phyloP scores from a whole-genome alignment of 2,888 invertebrate genomes.

The Eilema griseolum region DNA sequence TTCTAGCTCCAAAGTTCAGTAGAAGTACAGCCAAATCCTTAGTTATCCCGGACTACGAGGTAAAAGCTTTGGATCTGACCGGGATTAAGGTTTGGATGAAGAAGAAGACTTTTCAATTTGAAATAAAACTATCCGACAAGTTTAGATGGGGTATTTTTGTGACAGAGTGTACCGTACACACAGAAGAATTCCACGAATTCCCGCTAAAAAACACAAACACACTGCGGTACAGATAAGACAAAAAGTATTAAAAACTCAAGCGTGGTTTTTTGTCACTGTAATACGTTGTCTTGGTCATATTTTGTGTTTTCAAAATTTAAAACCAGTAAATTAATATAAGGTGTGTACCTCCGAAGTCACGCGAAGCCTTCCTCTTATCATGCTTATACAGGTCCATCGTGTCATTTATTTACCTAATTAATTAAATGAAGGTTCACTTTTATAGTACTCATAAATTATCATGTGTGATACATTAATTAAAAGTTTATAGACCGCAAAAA shows the following conservation, averaged over 20 bases:
- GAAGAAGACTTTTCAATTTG: too few species aligned
- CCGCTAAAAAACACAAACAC: conserved; percentile 49
- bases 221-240: conserved; percentile 45
- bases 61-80: too few species aligned
- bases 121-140: conserved; percentile 17
- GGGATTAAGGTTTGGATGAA: too few species aligned
- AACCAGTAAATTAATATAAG: conserved; percentile 7
- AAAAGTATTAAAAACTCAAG: conserved; percentile 59
- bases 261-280: conserved; percentile 40
- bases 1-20: too few species aligned
- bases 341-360: background rate
- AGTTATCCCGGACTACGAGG: too few species aligned
- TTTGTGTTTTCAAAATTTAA: conserved; percentile 32
- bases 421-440: background rate
- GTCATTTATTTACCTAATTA: background rate
- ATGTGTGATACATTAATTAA: too few species aligned
- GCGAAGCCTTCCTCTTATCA: background rate
- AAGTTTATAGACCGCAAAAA: too few species aligned
- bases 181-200: conserved; percentile 30
- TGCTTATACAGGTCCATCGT: background rate
- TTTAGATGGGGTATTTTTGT: conserved; percentile 24
- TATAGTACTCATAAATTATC: background rate
- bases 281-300: conserved; percentile 9
- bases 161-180: conserved; percentile 23
- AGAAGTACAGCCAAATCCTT: too few species aligned